Evolutionary conservation across 2,797 vertebrate species (phyloP), one percentile per base, ranked within the genome.

Genomic region (Odontamblyopus lacepedii): DNA sequence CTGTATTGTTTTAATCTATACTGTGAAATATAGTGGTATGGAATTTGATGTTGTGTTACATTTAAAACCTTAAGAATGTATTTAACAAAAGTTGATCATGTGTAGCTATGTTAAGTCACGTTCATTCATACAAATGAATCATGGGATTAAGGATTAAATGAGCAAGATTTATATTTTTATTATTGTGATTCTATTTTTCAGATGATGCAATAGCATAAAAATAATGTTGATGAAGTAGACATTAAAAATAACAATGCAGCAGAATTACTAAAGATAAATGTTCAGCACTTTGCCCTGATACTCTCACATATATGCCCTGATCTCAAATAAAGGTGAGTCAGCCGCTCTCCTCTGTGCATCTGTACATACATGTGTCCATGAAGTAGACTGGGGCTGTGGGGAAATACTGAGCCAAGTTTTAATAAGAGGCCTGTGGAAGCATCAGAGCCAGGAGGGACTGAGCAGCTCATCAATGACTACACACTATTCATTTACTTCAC

Each of bases 401-500:
- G 57, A 13, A 74, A 71, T 72, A 71, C 26, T 70, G 66, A 82
- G 75, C 65, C 73, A 75, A 69, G 72, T 70, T 78, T 59, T 67
- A 81, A 79, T 76, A 70, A 78, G 32, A 61, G 74, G 55, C 59
- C 66, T 48, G 51, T 1, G 15, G 60, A 11, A 61, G 70, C 72
- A 82, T 83, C 83, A 81, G 72, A 83, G 78, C 71, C 69, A 59
- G 75, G 35, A 72, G 75, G 60, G 63, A 76, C 75, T 18, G 72
- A 53, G 30, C 6, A 19, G 60, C 63, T 63, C 79, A 71, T 82
- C 59, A 72, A 2, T 64, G 61, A 56, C 80, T 74, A 67, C 38
- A 72, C 26, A 69, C n/a, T 73, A 74, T 57, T 13, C 30, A 72
- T 77, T 67, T 53, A 70, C 23, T 44, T 61, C 69, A 72, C 67